Evolutionary conservation across 2,888 invertebrate species (phyloP).

Genomic region (Melipona bicolor): DNA sequence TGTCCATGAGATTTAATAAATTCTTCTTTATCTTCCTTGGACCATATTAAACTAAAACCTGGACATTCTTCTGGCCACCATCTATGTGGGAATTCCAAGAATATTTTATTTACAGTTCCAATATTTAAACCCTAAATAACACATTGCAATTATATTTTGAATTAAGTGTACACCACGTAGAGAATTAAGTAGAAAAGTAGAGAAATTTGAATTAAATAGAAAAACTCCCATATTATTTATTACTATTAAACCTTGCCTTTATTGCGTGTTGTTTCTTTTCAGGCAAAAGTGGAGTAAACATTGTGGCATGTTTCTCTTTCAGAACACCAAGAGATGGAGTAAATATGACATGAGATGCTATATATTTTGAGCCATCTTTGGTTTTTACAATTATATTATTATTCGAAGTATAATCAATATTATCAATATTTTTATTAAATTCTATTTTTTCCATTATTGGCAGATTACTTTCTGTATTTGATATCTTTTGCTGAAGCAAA

Average conservation of each 20-base stretch:
- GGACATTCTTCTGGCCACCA: constrained; percentile 87
- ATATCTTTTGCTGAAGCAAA: constrained; percentile 84
- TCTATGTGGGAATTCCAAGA: constrained; percentile 87
- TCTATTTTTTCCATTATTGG: constrained; percentile 84
- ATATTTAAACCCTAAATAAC: constrained; percentile 86
- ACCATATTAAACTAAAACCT: constrained; percentile 87
- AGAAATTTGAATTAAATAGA: neutral
- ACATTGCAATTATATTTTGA: constrained; percentile 18
- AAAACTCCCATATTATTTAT: constrained; percentile 3
- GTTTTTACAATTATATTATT: constrained; percentile 86
- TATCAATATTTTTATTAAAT: constrained; percentile 86
- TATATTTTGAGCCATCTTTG: constrained; percentile 85
- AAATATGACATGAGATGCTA: constrained; percentile 88
- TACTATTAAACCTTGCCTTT: constrained; percentile 78
- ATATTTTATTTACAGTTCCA: constrained; percentile 89
- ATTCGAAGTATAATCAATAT: constrained; percentile 85
- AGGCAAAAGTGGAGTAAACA: constrained; percentile 88
- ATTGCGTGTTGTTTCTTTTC: constrained; percentile 86
- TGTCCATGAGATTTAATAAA: constrained; percentile 80
- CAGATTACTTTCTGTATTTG: constrained; percentile 83
- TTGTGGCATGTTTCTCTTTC: constrained; percentile 86
- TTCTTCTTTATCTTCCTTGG: constrained; percentile 85
- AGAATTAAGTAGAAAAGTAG: too few species aligned
- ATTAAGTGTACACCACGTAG: constrained; percentile 7
- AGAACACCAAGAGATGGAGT: constrained; percentile 89